Percentiles rank a stretch among this genome's conserved stretches.
Conservation (phyloP, 2,113 vertebrate genomes). For the Pachycephala philippinensis region DNA sequence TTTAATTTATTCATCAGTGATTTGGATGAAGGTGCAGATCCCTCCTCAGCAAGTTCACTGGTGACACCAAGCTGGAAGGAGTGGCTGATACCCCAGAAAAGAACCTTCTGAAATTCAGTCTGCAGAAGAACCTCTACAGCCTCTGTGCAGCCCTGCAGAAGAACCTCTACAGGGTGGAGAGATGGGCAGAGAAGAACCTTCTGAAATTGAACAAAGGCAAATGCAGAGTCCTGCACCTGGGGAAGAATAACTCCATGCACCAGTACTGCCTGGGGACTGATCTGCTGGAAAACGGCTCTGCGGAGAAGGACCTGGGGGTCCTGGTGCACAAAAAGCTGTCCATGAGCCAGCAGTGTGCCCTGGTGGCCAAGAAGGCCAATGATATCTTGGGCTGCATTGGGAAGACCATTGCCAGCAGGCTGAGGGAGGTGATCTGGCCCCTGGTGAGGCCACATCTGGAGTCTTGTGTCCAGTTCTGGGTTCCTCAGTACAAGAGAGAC, state of each 20-base stretch:
- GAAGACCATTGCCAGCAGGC: too few species aligned
- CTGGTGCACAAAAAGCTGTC: not conserved
- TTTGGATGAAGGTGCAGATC: not conserved
- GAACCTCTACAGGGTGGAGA: too few species aligned
- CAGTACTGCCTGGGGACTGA: not conserved
- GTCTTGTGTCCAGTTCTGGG: too few species aligned
- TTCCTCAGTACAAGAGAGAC: too few species aligned
- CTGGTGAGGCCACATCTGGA: too few species aligned
- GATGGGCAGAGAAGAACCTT: not conserved
- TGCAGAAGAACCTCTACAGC: too few species aligned
- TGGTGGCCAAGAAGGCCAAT: not conserved
- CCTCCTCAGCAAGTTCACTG: not conserved
- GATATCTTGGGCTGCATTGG: not conserved
- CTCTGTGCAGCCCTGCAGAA: too few species aligned
- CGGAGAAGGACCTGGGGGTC: not conserved
- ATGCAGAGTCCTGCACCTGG: not conserved
- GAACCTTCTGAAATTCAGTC: too few species aligned
- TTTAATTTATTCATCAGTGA: not conserved
- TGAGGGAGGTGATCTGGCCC: too few species aligned
- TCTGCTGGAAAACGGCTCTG: not conserved
- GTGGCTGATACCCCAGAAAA: rapidly evolving
- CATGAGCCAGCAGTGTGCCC: not conserved
- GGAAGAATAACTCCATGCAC: not conserved
- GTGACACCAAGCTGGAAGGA: not conserved
- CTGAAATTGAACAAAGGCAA: not conserved